These are phyloP conservation scores for Euzophera pinguis DNA, from an alignment of 2,888 invertebrate genomes.

Conservation along the genomic window DNA sequence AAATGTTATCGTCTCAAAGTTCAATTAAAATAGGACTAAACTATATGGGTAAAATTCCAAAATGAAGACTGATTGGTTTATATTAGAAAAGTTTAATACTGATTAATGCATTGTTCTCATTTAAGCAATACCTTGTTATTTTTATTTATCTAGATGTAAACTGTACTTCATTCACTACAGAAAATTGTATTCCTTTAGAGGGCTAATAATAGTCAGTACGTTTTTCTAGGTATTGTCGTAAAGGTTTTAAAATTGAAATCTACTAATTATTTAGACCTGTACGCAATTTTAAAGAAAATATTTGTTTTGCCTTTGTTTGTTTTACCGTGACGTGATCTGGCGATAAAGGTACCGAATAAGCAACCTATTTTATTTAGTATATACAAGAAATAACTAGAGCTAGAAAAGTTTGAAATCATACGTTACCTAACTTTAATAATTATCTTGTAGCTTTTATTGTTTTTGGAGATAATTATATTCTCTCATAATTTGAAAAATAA, in stretches of 20 bases:
- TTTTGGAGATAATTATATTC: slow-evolving; percentile 36
- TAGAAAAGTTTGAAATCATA: slow-evolving; percentile 20
- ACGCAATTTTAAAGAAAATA: too few species aligned
- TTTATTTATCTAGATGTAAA: slow-evolving; percentile 10
- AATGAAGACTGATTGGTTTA: too few species aligned
- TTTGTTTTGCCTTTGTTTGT: too few species aligned
- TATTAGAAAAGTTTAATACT: too few species aligned
- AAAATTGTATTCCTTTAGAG: slow-evolving; percentile 48
- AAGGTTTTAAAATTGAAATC: slow-evolving; percentile 21
- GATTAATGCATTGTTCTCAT: too few species aligned
- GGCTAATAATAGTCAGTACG: slow-evolving; percentile 46
- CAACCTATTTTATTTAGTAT: slow-evolving; percentile 14
- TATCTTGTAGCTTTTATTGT: slow-evolving; percentile 35
- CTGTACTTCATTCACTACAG: slow-evolving; percentile 33
- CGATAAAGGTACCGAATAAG: background rate
- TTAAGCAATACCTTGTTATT: too few species aligned
- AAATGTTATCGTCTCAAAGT: too few species aligned
- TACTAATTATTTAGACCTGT: background rate
- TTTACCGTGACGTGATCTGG: too few species aligned
- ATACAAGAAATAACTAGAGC: background rate
- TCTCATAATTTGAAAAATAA: slow-evolving; percentile 34
- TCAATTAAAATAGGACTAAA: too few species aligned
- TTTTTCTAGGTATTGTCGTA: slow-evolving; percentile 52
- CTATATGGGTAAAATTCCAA: too few species aligned
- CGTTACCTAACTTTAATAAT: slow-evolving; percentile 16